Evolutionary conservation across 2,797 vertebrate genomes (phyloP).

Genomic region (Linurgus olivaceus): DNA sequence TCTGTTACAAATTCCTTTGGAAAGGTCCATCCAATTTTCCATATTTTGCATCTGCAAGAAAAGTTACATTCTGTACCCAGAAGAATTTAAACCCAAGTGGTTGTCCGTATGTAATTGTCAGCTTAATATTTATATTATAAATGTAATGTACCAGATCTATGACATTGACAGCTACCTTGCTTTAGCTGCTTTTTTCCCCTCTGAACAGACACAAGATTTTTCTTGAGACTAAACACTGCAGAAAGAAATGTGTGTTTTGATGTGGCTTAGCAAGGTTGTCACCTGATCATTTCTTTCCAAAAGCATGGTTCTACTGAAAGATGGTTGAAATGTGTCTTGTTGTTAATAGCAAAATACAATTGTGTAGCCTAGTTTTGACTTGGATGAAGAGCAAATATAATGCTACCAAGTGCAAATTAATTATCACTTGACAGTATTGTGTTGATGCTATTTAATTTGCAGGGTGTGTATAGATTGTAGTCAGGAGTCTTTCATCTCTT

Average conservation of each 20-base stretch:
- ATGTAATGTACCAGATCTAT: neutral
- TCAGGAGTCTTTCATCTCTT: conserved; percentile 28
- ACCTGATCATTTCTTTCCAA: neutral
- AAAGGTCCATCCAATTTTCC: neutral
- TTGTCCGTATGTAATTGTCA: neutral
- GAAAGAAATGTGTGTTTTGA: neutral
- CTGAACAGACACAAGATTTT: neutral
- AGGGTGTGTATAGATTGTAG: neutral
- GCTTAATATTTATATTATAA: neutral
- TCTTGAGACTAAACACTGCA: neutral
- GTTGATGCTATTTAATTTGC: conserved; percentile 35
- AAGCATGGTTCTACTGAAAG: neutral
- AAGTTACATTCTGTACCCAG: neutral
- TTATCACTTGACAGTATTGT: neutral
- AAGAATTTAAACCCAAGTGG: neutral
- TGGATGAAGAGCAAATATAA: neutral
- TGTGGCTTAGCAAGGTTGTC: neutral
- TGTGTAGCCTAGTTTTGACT: neutral
- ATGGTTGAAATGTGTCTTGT: neutral
- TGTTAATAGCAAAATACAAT: neutral
- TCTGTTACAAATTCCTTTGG: neutral
- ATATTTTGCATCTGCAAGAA: neutral
- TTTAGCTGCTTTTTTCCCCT: neutral
- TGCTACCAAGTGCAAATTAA: neutral
- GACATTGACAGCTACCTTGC: neutral